A percentile compares a stretch with the other conserved stretches of the same genome.
These are phyloP conservation scores for Petrocephalus microphthalmus DNA, from an alignment of 2,113 vertebrate genomes.

Conservation along the genomic window DNA sequence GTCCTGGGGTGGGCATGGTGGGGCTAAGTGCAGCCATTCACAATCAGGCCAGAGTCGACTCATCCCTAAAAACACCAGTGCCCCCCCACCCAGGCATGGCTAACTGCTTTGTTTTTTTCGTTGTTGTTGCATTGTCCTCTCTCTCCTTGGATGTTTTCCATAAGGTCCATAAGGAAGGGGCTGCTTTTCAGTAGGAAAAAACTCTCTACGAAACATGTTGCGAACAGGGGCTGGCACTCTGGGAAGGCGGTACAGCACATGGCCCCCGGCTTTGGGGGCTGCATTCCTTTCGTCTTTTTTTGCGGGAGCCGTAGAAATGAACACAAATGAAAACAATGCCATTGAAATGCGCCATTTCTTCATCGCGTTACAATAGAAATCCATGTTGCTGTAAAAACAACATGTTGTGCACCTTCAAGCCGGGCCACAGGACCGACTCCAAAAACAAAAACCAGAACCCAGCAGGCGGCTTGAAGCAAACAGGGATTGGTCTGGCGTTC, in stretches of 20 bases:
- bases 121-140: slow-evolving; percentile 52
- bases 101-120: neutral
- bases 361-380: slow-evolving; percentile 15
- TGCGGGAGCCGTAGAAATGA: neutral
- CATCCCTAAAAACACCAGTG: neutral
- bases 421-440: slow-evolving; percentile 14
- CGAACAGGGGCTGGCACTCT: slow-evolving; percentile 33
- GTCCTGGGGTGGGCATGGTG: neutral
- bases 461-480: neutral
- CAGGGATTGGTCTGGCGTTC: slow-evolving; percentile 32
- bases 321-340: slow-evolving; percentile 33
- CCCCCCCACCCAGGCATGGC: neutral
- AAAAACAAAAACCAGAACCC: neutral
- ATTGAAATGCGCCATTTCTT: slow-evolving; percentile 29
- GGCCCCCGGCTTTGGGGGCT: slow-evolving; percentile 25
- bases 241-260: slow-evolving; percentile 23
- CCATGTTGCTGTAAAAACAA: slow-evolving; percentile 24
- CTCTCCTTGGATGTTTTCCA: slow-evolving; percentile 61
- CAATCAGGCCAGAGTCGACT: neutral
- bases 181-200: slow-evolving; percentile 52
- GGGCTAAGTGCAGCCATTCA: neutral
- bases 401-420: slow-evolving; percentile 34
- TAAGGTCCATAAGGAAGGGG: slow-evolving; percentile 42
- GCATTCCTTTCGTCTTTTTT: neutral
- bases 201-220: slow-evolving; percentile 62